These are phyloP conservation scores for Lasaia peninsularis DNA, from an alignment of 1,140 invertebrate genomes.

Conservation along the genomic window DNA sequence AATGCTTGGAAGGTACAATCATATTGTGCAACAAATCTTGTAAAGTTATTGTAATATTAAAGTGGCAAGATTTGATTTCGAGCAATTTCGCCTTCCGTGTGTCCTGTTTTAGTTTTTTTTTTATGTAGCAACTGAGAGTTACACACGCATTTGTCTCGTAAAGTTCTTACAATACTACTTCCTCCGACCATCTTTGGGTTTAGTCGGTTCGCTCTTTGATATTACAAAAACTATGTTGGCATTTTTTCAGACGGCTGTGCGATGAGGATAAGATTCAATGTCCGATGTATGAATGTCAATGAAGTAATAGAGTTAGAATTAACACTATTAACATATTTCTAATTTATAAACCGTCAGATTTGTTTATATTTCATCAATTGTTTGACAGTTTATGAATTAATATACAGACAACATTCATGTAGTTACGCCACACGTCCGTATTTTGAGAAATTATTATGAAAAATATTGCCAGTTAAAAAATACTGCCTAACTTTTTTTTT, in stretches of 20 bases:
- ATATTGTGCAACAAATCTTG: slow-evolving; percentile 78
- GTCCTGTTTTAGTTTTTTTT: slow-evolving; percentile 47
- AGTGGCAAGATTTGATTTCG: slow-evolving; percentile 70
- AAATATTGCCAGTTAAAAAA: too few relatives aligned
- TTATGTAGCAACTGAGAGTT: slow-evolving; percentile 59
- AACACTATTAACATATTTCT: slow-evolving; percentile 67
- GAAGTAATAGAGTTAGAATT: slow-evolving; percentile 68
- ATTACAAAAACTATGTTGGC: slow-evolving; percentile 73
- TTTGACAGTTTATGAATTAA: slow-evolving; percentile 68
- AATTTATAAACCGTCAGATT: slow-evolving; percentile 59
- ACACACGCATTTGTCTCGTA: slow-evolving; percentile 56
- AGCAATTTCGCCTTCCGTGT: slow-evolving; percentile 68
- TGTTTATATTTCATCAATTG: slow-evolving; percentile 5
- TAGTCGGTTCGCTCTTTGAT: slow-evolving; percentile 59
- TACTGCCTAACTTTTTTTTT: too few relatives aligned
- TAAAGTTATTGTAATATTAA: slow-evolving; percentile 77
- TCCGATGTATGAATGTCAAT: slow-evolving; percentile 74
- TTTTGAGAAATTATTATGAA: neutral
- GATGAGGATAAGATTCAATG: slow-evolving; percentile 67
- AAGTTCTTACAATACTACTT: slow-evolving; percentile 11
- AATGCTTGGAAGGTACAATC: slow-evolving; percentile 76
- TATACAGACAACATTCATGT: slow-evolving; percentile 37
- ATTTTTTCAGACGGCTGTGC: slow-evolving; percentile 74
- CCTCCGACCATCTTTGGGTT: slow-evolving; percentile 10
- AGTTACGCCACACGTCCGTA: slow-evolving; percentile 31